These are phyloP conservation scores for Pteronotus mesoamericanus DNA, from an alignment of 2,797 vertebrate species.

Conservation along the genomic window DNA sequence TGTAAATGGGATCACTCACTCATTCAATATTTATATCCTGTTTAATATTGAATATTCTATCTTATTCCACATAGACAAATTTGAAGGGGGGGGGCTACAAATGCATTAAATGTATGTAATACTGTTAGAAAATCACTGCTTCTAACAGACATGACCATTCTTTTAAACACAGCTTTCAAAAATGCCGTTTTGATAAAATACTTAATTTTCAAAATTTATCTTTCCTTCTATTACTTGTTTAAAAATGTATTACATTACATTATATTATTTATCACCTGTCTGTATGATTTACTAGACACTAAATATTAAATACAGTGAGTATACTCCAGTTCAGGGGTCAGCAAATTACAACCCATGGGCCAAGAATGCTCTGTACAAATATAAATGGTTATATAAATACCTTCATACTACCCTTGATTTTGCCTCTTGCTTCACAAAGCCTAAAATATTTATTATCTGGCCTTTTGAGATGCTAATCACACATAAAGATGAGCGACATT, in stretches of 20 bases:
- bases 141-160: not conserved
- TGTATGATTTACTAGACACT: not conserved
- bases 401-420: not conserved
- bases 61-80: not conserved
- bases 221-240: not conserved
- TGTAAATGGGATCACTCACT: not conserved
- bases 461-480: not conserved
- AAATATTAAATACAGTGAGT: slow-evolving; percentile 26
- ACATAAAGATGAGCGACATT: not conserved
- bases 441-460: not conserved
- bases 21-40: not conserved
- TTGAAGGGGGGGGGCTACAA: not conserved
- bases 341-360: not conserved
- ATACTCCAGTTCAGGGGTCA: not conserved
- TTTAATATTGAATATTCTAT: not conserved
- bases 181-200: not conserved
- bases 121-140: not conserved
- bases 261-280: not conserved
- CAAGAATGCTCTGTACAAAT: not conserved
- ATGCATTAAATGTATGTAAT: not conserved
- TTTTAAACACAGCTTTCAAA: not conserved
- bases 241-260: not conserved
- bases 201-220: not conserved
- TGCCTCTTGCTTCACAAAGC: not conserved
- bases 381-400: not conserved